Percentiles rank a stretch among this genome's conserved stretches.
These are phyloP conservation scores for Ammodytes marinus DNA, from an alignment of 2,113 vertebrate genomes.

Conservation along the genomic window DNA sequence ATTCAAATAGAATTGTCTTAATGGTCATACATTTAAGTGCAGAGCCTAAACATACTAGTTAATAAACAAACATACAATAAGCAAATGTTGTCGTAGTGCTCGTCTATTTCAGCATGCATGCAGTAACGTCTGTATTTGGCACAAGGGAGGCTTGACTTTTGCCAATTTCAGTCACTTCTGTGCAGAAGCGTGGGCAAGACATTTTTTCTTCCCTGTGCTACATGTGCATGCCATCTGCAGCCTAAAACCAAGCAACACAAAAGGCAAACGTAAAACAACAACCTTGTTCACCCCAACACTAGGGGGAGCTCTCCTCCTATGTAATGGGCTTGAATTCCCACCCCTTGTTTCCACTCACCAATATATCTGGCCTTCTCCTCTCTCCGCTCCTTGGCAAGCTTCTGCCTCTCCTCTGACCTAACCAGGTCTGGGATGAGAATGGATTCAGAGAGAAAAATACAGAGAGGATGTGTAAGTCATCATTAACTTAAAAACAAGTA, in stretches of 20 bases:
- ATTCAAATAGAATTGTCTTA: neutral
- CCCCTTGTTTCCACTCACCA: constrained; percentile 84
- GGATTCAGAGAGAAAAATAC: neutral
- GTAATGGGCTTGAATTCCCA: neutral
- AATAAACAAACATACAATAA: constrained; percentile 18
- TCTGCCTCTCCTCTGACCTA: constrained; percentile 93
- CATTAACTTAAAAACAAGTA: neutral
- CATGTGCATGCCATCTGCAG: constrained; percentile 40
- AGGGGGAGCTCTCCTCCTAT: constrained; percentile 72
- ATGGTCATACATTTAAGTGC: neutral
- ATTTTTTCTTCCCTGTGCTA: constrained; percentile 18
- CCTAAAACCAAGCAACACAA: neutral
- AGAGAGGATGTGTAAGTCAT: neutral
- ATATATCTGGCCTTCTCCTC: constrained; percentile 96
- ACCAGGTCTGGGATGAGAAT: constrained; percentile 84
- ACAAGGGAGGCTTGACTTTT: constrained; percentile 41
- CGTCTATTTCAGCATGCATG: constrained; percentile 37
- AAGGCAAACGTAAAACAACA: neutral
- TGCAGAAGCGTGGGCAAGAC: constrained; percentile 9
- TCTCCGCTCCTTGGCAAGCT: constrained; percentile 92
- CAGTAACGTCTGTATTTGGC: constrained; percentile 5
- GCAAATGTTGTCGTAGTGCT: neutral
- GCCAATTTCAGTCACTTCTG: neutral
- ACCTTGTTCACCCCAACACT: constrained; percentile 60
- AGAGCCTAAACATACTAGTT: neutral